phyloP scores from a whole-genome alignment of 1,140 invertebrate species.

The Lordiphosa collinella region DNA sequence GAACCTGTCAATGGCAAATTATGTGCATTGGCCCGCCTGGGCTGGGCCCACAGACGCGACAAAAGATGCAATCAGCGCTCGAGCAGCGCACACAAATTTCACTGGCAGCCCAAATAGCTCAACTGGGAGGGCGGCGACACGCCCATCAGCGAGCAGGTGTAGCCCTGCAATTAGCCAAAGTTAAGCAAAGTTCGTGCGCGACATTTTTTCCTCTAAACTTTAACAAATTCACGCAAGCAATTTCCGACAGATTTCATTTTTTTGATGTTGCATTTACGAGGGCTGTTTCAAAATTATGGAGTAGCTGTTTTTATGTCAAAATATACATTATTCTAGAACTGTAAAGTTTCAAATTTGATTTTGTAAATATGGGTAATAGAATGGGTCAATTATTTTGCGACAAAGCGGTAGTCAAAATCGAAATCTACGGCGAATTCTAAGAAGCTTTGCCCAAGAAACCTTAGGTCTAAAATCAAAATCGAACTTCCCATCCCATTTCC shows the following conservation, averaged over 20 bases:
- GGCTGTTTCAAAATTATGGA: too few species aligned
- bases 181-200: slow-evolving; percentile 43
- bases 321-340: too few species aligned
- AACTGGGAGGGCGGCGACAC: slow-evolving; percentile 36
- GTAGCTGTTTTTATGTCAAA: too few species aligned
- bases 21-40: slow-evolving; percentile 29
- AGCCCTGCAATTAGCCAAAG: slow-evolving; percentile 56
- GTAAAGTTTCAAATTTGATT: too few species aligned
- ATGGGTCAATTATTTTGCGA: too few species aligned
- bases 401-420: too few species aligned
- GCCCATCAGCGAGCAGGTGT: slow-evolving; percentile 53
- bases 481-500: too few species aligned
- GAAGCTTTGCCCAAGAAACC: too few species aligned
- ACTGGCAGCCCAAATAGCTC: slow-evolving; percentile 48
- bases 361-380: too few species aligned
- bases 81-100: background rate
- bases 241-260: slow-evolving; percentile 14
- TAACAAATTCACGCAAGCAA: slow-evolving; percentile 71
- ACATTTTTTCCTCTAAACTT: slow-evolving; percentile 64
- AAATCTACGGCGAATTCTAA: too few species aligned
- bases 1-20: slow-evolving; percentile 74
- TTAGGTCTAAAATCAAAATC: too few species aligned
- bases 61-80: slow-evolving; percentile 62
- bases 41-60: slow-evolving; percentile 57
- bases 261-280: too few species aligned